phyloP scores from a whole-genome alignment of 2,113 vertebrate species.

The Atherinomorus stipes region DNA sequence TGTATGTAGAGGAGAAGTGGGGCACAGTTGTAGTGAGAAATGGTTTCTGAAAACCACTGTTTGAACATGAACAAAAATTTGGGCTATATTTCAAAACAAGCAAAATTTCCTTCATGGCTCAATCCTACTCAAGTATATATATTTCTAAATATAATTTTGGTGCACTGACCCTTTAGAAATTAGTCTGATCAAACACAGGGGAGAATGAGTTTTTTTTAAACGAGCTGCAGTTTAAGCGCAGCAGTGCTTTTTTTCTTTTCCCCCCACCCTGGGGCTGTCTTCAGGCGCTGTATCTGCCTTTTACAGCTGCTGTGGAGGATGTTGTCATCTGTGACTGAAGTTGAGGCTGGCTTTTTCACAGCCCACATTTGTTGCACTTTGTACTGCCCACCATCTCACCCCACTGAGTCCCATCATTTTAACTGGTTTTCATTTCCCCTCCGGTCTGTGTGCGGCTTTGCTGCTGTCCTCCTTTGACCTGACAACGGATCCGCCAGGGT shows the following conservation, averaged over 20 bases:
- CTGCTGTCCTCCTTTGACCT: slow-evolving; percentile 13
- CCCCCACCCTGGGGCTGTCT: background rate
- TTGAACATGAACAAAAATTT: too few species aligned
- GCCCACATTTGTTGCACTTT: slow-evolving; percentile 26
- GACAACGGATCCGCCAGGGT: slow-evolving; percentile 4
- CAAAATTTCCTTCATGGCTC: background rate
- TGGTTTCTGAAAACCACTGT: too few species aligned
- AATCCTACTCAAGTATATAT: background rate
- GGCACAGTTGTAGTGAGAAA: too few species aligned
- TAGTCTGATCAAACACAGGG: background rate
- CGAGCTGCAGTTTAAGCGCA: slow-evolving; percentile 25
- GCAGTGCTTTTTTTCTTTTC: slow-evolving; percentile 12
- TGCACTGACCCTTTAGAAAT: slow-evolving; percentile 14
- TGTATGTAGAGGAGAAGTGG: too few species aligned
- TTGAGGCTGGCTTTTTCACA: slow-evolving; percentile 6
- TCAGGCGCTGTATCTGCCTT: slow-evolving; percentile 11
- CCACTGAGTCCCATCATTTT: slow-evolving; percentile 10
- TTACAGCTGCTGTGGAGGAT: slow-evolving; percentile 17
- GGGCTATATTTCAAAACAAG: too few species aligned
- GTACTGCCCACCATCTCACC: background rate
- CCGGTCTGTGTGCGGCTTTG: too few species aligned
- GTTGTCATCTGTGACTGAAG: slow-evolving; percentile 29
- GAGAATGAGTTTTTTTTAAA: slow-evolving; percentile 15
- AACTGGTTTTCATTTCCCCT: background rate
- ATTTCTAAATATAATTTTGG: slow-evolving; percentile 1